phyloP scores from a whole-genome alignment of 2,888 invertebrate genomes.

The Cephus nigrinus region DNA sequence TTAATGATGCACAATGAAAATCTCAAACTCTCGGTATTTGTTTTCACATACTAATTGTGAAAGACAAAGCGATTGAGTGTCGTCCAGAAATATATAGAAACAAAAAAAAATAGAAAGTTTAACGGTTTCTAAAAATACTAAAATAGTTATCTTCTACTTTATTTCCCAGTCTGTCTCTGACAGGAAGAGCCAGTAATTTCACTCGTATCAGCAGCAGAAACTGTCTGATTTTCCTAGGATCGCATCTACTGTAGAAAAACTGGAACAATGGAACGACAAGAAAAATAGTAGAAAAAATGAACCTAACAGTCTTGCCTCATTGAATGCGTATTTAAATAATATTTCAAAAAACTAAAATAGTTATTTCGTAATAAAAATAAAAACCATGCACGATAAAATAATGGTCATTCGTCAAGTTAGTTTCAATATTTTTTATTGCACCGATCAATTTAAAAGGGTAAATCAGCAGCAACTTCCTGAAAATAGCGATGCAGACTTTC shows the following conservation, averaged over 20 bases:
- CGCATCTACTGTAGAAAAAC: background rate
- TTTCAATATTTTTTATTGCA: background rate
- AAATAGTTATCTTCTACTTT: background rate
- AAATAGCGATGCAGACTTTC: background rate
- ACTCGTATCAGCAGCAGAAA: background rate
- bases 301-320: background rate
- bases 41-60: too few relatives aligned
- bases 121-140: background rate
- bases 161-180: background rate
- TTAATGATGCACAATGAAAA: too few relatives aligned
- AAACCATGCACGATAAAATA: background rate
- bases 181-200: background rate
- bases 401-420: background rate
- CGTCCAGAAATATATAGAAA: background rate
- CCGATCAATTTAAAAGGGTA: background rate
- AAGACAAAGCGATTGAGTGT: background rate
- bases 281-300: background rate
- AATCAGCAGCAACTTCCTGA: background rate
- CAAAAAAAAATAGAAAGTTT: background rate
- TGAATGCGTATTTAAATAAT: background rate
- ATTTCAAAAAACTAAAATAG: background rate
- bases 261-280: background rate
- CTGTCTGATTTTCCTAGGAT: background rate
- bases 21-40: too few relatives aligned
- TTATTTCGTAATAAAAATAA: background rate